Base-by-base conservation (phyloP, 2,113 vertebrate species). In the Pristiophorus japonicus region DNA sequence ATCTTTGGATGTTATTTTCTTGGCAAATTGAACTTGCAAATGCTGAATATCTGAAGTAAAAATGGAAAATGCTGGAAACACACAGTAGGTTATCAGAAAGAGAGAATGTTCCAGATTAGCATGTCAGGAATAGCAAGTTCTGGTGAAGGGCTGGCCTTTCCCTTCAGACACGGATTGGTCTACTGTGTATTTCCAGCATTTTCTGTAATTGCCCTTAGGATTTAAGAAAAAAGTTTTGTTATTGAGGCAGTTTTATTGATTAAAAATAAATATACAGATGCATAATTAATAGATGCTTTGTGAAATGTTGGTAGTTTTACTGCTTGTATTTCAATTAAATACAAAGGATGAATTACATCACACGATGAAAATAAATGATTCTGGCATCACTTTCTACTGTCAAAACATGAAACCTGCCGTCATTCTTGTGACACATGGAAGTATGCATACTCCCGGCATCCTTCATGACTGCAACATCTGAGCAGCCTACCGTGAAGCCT, bases 261-360 rank as follows among this genome's bases (percentile, higher is more conserved):
- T 92, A 63, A 92, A 92, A 63, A 92, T 18, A 92, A 63, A 92
- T 18, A 38, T 62, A 92, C 62, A 63, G n/a, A 22, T 20, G 59
- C 18, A 38, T 63, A 92, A 92, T 92, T 92, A 91, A 92, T 92
- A 62, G 88, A 62, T 65, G 88, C 42, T 63, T 20, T 65, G 30
- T 10, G 18, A 30, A 92, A 38, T n/a, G n/a, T n/a, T 94, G 38
- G 24, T 94, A 47, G 62, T 70, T 94, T 94, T 94, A 94, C 62
- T 24, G 3, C 67, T 93, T 94, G 42, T 30, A 73, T 14, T 73
- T 67, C 66, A 73, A 73, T 94, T 70, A 70, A 94, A 67, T 67
- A 51, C 93, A 94, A 73, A 67, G 66, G 24, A 70, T 67, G 66
- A 94, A 70, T 70, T 70, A 51, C 93, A 47, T 94, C 66, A 70